Evolutionary conservation across 1,140 invertebrate species (phyloP), one percentile per base, ranked within the genome.

Genomic region (Arion vulgaris): DNA sequence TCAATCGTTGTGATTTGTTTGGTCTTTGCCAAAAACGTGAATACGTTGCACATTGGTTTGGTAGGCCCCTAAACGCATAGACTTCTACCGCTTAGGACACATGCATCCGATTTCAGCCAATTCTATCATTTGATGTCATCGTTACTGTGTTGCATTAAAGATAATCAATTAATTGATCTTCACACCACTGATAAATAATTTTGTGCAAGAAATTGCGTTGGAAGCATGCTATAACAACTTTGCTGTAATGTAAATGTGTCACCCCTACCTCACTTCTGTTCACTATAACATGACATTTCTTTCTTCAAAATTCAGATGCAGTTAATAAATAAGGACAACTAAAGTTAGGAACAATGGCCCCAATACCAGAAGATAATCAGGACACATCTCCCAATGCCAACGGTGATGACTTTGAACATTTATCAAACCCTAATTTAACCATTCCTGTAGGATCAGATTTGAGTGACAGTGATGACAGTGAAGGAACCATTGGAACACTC

Each of bases 341-440:
- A 34, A 23, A 66, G 28, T 66, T 7, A 28, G 7, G 11, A 66
- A 23, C 19, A n/a, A 80, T 80, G 78, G 78, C 78, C 49, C 78
- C 78, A 39, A 34, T 80, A 34, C 78, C 78, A 7, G 68, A 80
- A 71, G 66, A 80, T 15, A 69, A 78, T 36, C 66, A 80, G 45
- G 68, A 71, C 39, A 80, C 39, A 26, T 66, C 62, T 26, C 28
- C 62, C 28, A 45, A 79, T 79, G 39, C 4, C 41, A 34, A 68
- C 34, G 38, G 34, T 26, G 76, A 79, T 41, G 78, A 80, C 26
- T 41, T 23, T 51, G 45, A 80, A n/a, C n/a, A 49, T 32, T 51
- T 80, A 28, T 71, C 39, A 1, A 80, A 80, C 32, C 23, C 78
- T 34, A 72, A 80, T 45, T 66, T 71, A 28, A 28, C 62, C 17